Base-by-base conservation (phyloP, 2,888 invertebrate species). In the Meteorus colon region DNA sequence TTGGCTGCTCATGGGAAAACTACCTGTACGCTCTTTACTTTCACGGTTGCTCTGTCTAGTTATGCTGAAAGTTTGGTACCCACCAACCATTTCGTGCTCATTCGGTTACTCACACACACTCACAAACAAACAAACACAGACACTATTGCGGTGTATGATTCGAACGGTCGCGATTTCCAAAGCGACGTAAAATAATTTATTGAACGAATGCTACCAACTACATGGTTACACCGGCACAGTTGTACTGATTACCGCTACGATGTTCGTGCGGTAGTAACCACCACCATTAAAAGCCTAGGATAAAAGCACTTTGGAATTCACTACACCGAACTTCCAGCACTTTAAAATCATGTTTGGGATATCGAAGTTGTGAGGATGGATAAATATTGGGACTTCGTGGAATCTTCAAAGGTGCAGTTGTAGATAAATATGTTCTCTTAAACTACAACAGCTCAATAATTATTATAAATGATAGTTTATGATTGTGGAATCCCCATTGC, bases 101-200 rank as follows among this genome's bases (percentile, higher is more conserved):
- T 19, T 55, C 4, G 6, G 4, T 55, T 4, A 19, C 19, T 1
- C 19, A 55, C n/a, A 19, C 5, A 16, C 5, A 24, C 55, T 5
- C n/a, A n/a, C 24, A 24, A 0, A 24, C 24, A 24, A 24, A 48
- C 16, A n/a, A 0, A 12, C 2, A n/a, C 48, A 4, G 1, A n/a
- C 48, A 5, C 48, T 48, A 48, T n/a, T 48, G 48, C 14, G n/a
- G 55, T 66, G 31, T 12, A 60, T 41, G 60, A 41, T 70, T 37
- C 19, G 5, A 37, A 24, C 24, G 27, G 70, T 14, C 14, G 41
- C 16, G 59, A 59, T 60, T 60, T 60, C 12, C 59, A 16, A 70
- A 41, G 59, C 37, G 60, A 27, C 16, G 60, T 41, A 37, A 70
- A 70, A 70, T 70, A 60, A 70, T 70, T 70, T 60, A 70, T 70